Evolutionary conservation across 2,888 invertebrate genomes (phyloP).

Genomic region (Tetranychus piercei): DNA sequence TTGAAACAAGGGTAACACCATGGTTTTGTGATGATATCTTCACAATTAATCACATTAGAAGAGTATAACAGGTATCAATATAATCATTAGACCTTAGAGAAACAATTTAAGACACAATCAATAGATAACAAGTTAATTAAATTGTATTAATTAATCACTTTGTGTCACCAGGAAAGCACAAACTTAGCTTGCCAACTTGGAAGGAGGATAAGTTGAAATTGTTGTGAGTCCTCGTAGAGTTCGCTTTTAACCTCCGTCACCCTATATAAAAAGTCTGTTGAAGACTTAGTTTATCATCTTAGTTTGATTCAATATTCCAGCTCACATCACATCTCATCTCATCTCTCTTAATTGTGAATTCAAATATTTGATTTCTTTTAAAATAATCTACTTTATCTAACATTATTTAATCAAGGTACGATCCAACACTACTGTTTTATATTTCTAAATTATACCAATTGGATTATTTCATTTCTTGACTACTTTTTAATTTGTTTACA

Average conservation of each 20-base stretch:
- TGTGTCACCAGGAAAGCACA: constrained; percentile 1
- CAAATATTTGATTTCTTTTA: neutral
- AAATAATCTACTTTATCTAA: neutral
- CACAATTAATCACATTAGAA: neutral
- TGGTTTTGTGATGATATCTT: neutral
- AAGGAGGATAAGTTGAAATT: neutral
- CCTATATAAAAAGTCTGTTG: neutral
- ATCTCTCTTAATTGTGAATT: neutral
- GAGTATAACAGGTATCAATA: neutral
- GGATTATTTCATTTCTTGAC: too few relatives aligned
- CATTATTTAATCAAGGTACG: too few relatives aligned
- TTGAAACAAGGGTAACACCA: neutral
- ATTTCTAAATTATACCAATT: too few relatives aligned
- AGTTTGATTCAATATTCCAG: neutral
- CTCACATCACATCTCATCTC: neutral
- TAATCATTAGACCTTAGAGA: neutral
- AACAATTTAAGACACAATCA: neutral
- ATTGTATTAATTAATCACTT: neutral
- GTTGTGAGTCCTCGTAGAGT: constrained; percentile 14
- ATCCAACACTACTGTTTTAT: too few relatives aligned
- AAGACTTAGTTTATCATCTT: neutral
- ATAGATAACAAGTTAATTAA: neutral
- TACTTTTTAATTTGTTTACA: neutral
- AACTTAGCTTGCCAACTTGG: neutral
- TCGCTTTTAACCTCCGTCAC: constrained; percentile 1